phyloP scores from a whole-genome alignment of 1,140 invertebrate genomes.

The Halesus radiatus region DNA sequence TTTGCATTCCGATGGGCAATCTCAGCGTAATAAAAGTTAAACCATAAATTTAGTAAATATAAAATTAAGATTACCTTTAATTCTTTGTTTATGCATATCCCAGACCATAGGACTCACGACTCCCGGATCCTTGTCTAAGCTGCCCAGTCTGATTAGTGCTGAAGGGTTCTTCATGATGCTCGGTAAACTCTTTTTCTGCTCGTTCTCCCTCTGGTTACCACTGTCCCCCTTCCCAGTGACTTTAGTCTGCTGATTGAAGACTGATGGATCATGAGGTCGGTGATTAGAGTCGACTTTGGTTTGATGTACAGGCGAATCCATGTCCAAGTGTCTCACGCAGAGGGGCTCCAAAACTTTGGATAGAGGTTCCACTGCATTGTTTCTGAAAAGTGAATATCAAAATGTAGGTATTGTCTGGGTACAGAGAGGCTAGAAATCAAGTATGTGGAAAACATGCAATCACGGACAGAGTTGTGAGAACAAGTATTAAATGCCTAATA shows the following conservation, averaged over 20 bases:
- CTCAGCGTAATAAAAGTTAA: too few relatives aligned
- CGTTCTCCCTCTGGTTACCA: slow-evolving; percentile 4
- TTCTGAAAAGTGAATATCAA: slow-evolving; percentile 62
- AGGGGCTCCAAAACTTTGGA: slow-evolving; percentile 84
- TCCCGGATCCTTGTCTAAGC: slow-evolving; percentile 82
- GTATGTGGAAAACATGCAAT: too few relatives aligned
- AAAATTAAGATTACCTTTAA: slow-evolving; percentile 47
- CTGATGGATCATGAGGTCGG: background rate
- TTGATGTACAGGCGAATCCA: slow-evolving; percentile 64
- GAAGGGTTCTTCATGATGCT: slow-evolving; percentile 61
- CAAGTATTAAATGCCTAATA: too few relatives aligned
- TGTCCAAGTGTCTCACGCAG: slow-evolving; percentile 76
- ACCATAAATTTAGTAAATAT: too few relatives aligned
- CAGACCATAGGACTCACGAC: slow-evolving; percentile 87
- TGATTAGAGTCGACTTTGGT: background rate
- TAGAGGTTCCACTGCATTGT: slow-evolving; percentile 79
- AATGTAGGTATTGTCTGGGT: too few relatives aligned
- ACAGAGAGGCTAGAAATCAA: too few relatives aligned
- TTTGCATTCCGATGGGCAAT: too few relatives aligned
- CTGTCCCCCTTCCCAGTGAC: background rate
- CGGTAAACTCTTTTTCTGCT: background rate
- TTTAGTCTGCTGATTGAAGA: background rate
- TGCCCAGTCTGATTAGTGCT: slow-evolving; percentile 70
- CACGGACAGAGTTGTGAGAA: too few relatives aligned
- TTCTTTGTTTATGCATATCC: slow-evolving; percentile 76